Conservation (phyloP, 2,797 vertebrate species). For the Nyctibius grandis region DNA sequence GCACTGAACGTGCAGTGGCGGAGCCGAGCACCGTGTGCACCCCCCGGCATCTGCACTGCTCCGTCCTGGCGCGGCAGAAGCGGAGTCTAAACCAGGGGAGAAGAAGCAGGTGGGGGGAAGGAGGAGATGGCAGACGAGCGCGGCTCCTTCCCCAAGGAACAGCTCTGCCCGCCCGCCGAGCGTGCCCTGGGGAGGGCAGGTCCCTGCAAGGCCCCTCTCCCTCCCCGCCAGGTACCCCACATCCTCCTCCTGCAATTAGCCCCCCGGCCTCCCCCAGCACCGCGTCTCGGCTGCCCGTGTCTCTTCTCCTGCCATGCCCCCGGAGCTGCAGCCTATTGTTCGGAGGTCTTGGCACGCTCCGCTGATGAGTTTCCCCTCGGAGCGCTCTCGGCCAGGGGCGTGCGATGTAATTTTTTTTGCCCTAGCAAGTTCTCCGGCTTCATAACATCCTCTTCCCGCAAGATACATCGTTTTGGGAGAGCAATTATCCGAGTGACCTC, state of each 20-base stretch:
- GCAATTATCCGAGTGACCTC: constrained; percentile 46
- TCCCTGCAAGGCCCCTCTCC: constrained; percentile 30
- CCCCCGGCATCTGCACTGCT: accelerated
- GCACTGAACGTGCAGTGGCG: not conserved
- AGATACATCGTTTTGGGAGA: constrained; percentile 29
- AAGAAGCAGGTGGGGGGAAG: not conserved
- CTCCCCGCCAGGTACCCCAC: not conserved
- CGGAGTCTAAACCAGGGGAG: accelerated
- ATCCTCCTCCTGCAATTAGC: not conserved
- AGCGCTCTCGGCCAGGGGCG: not conserved
- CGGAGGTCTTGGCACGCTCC: not conserved
- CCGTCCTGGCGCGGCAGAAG: accelerated
- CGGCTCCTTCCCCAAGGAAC: accelerated
- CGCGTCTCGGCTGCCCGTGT: not conserved
- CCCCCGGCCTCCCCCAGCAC: not conserved
- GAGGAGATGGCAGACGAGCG: accelerated
- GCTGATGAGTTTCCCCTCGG: not conserved
- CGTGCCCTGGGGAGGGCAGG: constrained; percentile 44
- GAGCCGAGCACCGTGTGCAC: accelerated
- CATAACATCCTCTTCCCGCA: constrained; percentile 55
- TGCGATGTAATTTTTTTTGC: not conserved
- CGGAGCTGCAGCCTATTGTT: not conserved
- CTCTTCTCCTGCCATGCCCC: constrained; percentile 31
- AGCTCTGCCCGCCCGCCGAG: not conserved
- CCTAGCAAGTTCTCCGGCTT: constrained; percentile 36